Evolutionary conservation across 2,888 invertebrate genomes (phyloP).

Genomic region (Drosophila vallismaia): DNA sequence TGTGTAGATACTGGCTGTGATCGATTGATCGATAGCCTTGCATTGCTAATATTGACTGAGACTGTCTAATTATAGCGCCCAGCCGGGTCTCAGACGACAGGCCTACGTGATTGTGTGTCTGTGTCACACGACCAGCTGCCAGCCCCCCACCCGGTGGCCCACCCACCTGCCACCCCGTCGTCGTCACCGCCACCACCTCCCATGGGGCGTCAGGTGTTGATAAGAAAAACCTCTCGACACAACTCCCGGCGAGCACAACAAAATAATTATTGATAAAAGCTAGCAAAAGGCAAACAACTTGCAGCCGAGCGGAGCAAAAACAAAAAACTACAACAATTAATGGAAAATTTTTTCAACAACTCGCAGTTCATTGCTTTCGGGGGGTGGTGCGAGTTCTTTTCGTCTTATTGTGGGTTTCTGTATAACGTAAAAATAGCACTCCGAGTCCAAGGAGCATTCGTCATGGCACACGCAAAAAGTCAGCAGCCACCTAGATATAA

Average conservation of each 20-base stretch:
- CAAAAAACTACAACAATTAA: slow-evolving; percentile 65
- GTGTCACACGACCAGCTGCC: slow-evolving; percentile 69
- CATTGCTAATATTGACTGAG: slow-evolving; percentile 47
- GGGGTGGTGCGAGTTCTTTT: slow-evolving; percentile 4
- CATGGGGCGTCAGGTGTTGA: slow-evolving; percentile 52
- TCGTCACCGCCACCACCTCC: neutral
- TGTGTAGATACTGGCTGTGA: slow-evolving; percentile 11
- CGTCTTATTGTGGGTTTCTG: slow-evolving; percentile 3
- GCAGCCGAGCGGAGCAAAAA: slow-evolving; percentile 31
- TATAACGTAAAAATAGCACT: slow-evolving; percentile 50
- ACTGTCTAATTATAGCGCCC: slow-evolving; percentile 66
- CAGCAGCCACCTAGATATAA: slow-evolving; percentile 70
- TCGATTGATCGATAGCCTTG: slow-evolving; percentile 35
- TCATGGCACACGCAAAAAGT: slow-evolving; percentile 77
- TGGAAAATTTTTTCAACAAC: slow-evolving; percentile 76
- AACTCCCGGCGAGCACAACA: slow-evolving; percentile 68
- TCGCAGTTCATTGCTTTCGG: slow-evolving; percentile 65
- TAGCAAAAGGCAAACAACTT: slow-evolving; percentile 53
- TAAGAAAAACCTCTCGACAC: slow-evolving; percentile 65
- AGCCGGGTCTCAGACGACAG: slow-evolving; percentile 41
- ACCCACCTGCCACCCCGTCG: neutral
- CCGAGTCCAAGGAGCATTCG: slow-evolving; percentile 52
- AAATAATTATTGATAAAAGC: slow-evolving; percentile 79
- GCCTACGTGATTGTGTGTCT: slow-evolving; percentile 72
- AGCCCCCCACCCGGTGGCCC: slow-evolving; percentile 12